Evolutionary conservation across 2,797 vertebrate genomes (phyloP).

Genomic region (Leucoraja ocellata): DNA sequence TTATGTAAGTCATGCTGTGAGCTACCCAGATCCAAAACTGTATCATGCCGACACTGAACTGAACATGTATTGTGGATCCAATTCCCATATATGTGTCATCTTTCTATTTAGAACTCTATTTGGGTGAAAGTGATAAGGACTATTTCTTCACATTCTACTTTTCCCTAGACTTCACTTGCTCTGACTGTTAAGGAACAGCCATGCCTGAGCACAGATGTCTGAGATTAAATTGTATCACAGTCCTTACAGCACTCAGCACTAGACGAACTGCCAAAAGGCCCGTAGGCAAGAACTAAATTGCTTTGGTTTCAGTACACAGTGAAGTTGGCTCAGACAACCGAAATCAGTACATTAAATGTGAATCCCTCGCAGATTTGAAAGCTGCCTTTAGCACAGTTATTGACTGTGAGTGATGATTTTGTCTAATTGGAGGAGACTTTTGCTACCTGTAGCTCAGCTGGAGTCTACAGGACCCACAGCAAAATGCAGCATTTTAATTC

Average conservation of each 20-base stretch:
- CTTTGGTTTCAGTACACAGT: conserved; percentile 98
- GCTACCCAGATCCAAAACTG: conserved; percentile 32
- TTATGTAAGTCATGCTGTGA: conserved; percentile 28
- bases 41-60: conserved; percentile 22
- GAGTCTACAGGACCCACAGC: conserved; percentile 64
- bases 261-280: conserved; percentile 90
- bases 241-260: conserved; percentile 65
- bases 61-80: conserved; percentile 29
- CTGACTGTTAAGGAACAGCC: conserved; percentile 70
- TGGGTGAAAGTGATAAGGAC: conserved; percentile 70
- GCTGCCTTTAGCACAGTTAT: conserved; percentile 96
- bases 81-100: conserved; percentile 33
- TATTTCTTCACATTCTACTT: conserved; percentile 77
- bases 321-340: conserved; percentile 96
- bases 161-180: conserved; percentile 74
- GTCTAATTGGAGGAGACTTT: conserved; percentile 98
- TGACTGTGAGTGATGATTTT: conserved; percentile 98
- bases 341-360: conserved; percentile 95
- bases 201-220: conserved; percentile 92
- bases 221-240: conserved; percentile 93
- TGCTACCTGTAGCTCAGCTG: conserved; percentile 92
- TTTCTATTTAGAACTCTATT: conserved; percentile 38
- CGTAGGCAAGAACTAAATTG: conserved; percentile 98
- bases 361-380: conserved; percentile 95
- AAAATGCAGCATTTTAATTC: conserved; percentile 66